Base-by-base conservation (phyloP, 2,797 vertebrate species). In the Urophycis tenuis region DNA sequence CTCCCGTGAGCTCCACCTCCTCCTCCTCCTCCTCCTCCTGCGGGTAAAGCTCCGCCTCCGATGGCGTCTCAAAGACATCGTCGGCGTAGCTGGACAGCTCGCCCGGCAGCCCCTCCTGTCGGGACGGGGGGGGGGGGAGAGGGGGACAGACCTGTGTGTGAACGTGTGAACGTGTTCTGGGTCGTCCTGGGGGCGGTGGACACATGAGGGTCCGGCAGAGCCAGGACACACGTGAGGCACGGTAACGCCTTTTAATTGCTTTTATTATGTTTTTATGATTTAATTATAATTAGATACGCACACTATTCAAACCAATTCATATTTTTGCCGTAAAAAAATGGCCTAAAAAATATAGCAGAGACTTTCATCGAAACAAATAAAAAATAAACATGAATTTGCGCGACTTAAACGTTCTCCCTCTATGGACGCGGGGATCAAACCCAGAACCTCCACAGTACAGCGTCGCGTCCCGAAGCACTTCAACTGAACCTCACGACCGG, bases 11-110 rank as follows among this genome's bases (percentile, higher is more conserved):
- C 79, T 94, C 95, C 0, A 91, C 84, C 85, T 95, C 95, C 32
- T 95, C 95, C 0, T 30, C 11, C 36, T 39, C 14, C 36, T 39
- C 36, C 36, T 39, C 36, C 36, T 39, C 36, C 76, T 70, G 70
- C 91, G 91, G 80, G 80, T 92, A 85, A 34, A 88, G 76, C 76
- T 93, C 94, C 36, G 89, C 95, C 88, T 97, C 96, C 0, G 97
- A 98, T 0, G 94, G 93, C 0, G 96, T 95, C 88, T 99, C 98
- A 0, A 99, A 99, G 75, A 99, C 98, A 73, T 99, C 97, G 0
- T 99, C 98, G 0, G 95, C 95, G 2, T 95, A 99, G 3, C 93
- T 97, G 74, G 96, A 99, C 89, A 96, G 80, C 87, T 99, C 97
- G 5, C 14, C 36, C 36, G 11, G 9, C 7, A 29, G n/a, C n/a